Evolutionary conservation across 2,113 vertebrate genomes (phyloP), one percentile per base, ranked within the genome.

Genomic region (Rhabdornis inornatus): DNA sequence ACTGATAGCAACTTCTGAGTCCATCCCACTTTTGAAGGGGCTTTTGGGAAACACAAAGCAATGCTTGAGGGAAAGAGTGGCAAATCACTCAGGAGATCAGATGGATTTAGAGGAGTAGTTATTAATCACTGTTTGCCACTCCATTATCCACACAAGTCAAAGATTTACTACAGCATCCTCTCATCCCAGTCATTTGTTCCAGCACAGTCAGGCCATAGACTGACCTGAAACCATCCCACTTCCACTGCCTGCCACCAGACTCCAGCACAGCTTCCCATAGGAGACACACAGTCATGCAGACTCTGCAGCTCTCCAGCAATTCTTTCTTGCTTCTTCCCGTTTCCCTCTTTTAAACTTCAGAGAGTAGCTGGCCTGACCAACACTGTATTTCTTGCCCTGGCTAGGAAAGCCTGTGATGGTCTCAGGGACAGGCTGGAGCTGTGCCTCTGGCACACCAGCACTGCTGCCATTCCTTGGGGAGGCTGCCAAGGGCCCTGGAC

Each of bases 281-380:
- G 30, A 65, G 18, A 12, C 7, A 21, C 0, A 3, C 6, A 33
- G 4, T 31, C 5, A 0, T 15, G 21, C 16, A n/a, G n/a, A 14
- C 52, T 49, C 25, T 14, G 14, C 53, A 55, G 17, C 23, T 24
- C 42, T 64, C 33, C 18, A 64, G 40, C 10, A 52, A 35, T 33
- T 50, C 13, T 31, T 39, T 37, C 49, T 50, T 24, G 16, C 10
- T 63, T 44, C 24, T 78, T 85, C 9, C 22, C 18, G 0, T 40
- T 57, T 49, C 13, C 10, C 14, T 47, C 27, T 57, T 77, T 39
- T 10, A 56, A 61, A 20, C 10, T 22, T 64, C 24, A 33, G 64
- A 42, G 19, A 39, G 8, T 16, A 30, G 10, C 24, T 64, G 15
- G 24, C 24, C 57, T 70, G 61, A 27, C 44, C 30, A 19, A 13